These are phyloP conservation scores for Pentamera pediparva DNA, from an alignment of 53 echinoderm and acorn worm genomes.

Conservation along the genomic window DNA sequence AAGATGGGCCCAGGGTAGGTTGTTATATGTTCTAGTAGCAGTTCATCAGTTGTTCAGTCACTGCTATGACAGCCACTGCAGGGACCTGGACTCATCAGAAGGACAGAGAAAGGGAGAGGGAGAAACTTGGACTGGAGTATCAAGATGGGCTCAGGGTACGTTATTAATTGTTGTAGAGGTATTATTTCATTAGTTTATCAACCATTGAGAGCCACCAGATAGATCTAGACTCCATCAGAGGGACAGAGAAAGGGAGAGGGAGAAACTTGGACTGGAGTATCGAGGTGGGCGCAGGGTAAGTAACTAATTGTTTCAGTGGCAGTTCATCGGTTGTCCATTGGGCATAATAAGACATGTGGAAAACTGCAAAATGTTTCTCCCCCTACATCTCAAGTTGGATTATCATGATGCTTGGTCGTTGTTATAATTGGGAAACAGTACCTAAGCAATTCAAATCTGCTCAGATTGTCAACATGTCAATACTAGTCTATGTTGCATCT, in stretches of 20 bases:
- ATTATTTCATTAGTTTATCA: background rate
- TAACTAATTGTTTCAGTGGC: no score
- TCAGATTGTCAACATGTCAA: no score
- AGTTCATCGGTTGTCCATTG: no score
- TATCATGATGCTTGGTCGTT: no score
- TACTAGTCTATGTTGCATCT: no score
- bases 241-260: conserved; percentile 40
- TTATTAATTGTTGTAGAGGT: no score
- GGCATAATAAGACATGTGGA: no score
- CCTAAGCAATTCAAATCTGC: no score
- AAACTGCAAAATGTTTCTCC: no score
- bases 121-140: conserved; percentile 36
- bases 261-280: conserved; percentile 36
- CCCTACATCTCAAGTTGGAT: no score
- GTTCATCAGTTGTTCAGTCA: no score
- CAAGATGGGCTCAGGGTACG: conserved; percentile 39
- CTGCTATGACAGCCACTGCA: conserved; percentile 64
- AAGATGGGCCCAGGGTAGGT: background rate
- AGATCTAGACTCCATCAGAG: conserved; percentile 6
- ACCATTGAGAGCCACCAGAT: background rate
- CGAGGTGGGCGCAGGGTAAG: conserved; percentile 15
- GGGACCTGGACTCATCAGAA: conserved; percentile 39
- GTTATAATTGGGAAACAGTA: no score
- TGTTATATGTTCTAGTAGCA: background rate
- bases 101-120: conserved; percentile 40